Evolutionary conservation across 2,797 vertebrate species (phyloP).

Genomic region (Philypnodon macrostomus): DNA sequence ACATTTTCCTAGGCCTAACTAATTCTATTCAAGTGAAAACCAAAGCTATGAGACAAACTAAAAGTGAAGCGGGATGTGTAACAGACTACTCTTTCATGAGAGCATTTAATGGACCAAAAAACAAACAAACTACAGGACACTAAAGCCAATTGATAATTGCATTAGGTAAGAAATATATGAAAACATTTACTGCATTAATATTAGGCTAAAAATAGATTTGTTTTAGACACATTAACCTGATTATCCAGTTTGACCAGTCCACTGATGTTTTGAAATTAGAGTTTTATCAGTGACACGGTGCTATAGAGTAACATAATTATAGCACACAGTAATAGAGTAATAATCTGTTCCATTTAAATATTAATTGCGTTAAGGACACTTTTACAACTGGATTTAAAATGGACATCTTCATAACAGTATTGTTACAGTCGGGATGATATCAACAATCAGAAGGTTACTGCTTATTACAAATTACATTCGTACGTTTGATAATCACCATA

Average conservation of each 20-base stretch:
- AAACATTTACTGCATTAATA: background rate
- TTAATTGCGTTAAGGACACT: background rate
- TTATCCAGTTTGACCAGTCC: background rate
- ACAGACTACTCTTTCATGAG: constrained; percentile 68
- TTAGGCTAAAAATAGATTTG: too few species aligned
- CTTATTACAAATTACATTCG: too few species aligned
- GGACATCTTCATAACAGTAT: background rate
- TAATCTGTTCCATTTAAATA: too few species aligned
- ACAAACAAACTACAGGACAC: constrained; percentile 11
- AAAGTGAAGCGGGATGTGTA: constrained; percentile 15
- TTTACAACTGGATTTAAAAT: background rate
- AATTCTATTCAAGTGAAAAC: background rate
- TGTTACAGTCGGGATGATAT: too few species aligned
- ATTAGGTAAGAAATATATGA: background rate
- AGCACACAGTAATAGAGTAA: too few species aligned
- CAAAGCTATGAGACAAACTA: constrained; percentile 7
- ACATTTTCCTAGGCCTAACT: too few species aligned
- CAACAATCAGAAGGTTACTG: too few species aligned
- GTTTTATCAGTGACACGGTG: too few species aligned
- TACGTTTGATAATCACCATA: background rate
- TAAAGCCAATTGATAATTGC: background rate
- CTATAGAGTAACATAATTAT: too few species aligned
- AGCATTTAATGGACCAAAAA: constrained; percentile 14
- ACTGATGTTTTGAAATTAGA: too few species aligned
- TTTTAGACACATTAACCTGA: background rate